These are phyloP conservation scores for Rhea americana DNA, from an alignment of 2,113 vertebrate species.

Conservation along the genomic window DNA sequence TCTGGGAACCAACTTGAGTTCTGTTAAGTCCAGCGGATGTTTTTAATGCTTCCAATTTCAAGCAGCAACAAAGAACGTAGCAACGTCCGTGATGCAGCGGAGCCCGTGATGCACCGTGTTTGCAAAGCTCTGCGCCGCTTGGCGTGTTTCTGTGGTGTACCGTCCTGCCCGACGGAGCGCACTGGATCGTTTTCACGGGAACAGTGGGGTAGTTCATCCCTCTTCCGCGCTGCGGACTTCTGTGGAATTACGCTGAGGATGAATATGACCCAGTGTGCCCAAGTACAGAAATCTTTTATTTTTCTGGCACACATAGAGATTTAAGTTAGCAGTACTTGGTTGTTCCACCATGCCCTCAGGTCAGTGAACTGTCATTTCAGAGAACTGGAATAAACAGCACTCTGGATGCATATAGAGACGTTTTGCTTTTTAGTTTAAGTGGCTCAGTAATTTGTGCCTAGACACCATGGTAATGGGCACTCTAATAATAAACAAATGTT, in stretches of 20 bases:
- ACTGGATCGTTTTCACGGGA: not conserved
- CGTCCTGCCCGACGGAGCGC: not conserved
- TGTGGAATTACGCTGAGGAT: not conserved
- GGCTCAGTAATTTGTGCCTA: constrained; percentile 21
- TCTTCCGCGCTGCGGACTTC: not conserved
- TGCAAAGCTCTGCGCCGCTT: not conserved
- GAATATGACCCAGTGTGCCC: constrained; percentile 35
- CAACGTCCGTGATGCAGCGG: accelerated
- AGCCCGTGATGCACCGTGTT: not conserved
- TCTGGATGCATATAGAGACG: not conserved
- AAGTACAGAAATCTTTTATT: constrained; percentile 38
- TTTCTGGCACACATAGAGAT: constrained; percentile 29
- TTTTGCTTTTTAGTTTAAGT: constrained; percentile 7
- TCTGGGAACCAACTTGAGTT: not conserved
- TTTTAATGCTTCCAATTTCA: not conserved
- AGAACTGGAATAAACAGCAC: not conserved
- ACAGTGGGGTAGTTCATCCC: constrained; percentile 40
- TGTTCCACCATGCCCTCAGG: constrained; percentile 7
- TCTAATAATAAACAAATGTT: not conserved
- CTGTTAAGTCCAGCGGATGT: not conserved
- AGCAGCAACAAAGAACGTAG: accelerated
- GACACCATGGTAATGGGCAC: not conserved
- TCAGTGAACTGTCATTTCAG: constrained; percentile 11
- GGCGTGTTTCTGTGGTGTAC: not conserved
- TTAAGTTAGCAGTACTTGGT: constrained; percentile 39